These are phyloP conservation scores for Varanus salvator DNA, from an alignment of 2,113 vertebrate genomes.

Conservation along the genomic window DNA sequence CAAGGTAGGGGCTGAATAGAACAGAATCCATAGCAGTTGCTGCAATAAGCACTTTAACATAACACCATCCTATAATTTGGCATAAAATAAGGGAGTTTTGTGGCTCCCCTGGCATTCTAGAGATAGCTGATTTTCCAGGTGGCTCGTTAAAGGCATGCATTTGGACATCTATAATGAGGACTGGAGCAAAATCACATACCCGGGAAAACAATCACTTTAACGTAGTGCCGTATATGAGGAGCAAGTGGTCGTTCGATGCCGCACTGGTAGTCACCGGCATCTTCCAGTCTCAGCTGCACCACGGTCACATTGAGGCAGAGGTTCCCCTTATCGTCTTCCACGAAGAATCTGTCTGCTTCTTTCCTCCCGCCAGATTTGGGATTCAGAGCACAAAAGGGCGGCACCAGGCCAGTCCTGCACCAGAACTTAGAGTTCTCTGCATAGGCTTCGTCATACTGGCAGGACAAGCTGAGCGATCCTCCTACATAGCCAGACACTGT, in stretches of 20 bases:
- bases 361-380: rapidly evolving
- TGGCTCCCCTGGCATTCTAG: not conserved
- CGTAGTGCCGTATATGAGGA: rapidly evolving
- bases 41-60: not conserved
- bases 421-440: conserved; percentile 45
- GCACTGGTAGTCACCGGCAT: not conserved
- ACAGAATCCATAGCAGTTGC: not conserved
- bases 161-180: not conserved
- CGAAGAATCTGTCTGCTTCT: conserved; percentile 44
- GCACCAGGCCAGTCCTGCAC: conserved; percentile 1
- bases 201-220: not conserved
- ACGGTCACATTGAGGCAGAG: not conserved
- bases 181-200: not conserved
- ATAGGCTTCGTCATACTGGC: conserved; percentile 25
- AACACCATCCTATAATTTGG: not conserved
- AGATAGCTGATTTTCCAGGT: not conserved
- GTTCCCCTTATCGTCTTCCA: conserved; percentile 10
- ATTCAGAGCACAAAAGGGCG: no score
- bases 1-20: not conserved
- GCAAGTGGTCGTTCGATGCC: not conserved
- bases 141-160: not conserved
- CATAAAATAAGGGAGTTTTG: not conserved
- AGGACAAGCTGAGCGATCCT: conserved; percentile 12
- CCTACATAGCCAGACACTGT: no score
- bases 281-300: rapidly evolving